Conservation (phyloP, 2,113 vertebrate species). For the Lophotis ruficrista region DNA sequence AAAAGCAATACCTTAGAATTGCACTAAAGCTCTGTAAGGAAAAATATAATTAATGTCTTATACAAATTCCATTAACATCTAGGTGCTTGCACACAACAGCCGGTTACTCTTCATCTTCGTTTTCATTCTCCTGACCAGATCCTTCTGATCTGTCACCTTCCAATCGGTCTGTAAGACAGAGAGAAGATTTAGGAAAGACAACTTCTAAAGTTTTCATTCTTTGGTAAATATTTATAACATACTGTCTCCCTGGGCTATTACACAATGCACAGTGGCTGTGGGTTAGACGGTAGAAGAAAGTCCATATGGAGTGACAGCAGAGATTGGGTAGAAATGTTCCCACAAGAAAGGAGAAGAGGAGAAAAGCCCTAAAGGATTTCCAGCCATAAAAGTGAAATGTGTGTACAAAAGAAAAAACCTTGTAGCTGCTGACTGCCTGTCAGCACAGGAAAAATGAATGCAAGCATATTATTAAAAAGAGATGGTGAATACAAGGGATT, state of each 20-base stretch:
- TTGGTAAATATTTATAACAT: not conserved
- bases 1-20: conserved; percentile 88
- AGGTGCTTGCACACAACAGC: conserved; percentile 78
- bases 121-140: conserved; percentile 90
- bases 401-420: not conserved
- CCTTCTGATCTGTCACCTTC: conserved; percentile 96
- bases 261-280: not conserved
- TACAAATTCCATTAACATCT: conserved; percentile 84
- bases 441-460: not conserved
- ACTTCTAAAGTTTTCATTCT: not conserved
- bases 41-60: conserved; percentile 90
- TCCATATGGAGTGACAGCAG: not conserved
- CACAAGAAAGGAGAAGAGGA: not conserved
- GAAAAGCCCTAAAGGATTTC: not conserved
- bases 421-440: not conserved
- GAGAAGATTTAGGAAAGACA: not conserved
- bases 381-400: not conserved
- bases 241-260: not conserved
- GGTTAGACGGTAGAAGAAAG: not conserved
- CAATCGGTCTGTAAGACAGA: conserved; percentile 82
- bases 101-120: conserved; percentile 88
- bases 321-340: not conserved
- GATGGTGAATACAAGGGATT: not conserved
- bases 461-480: not conserved
- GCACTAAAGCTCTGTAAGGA: conserved; percentile 90